Base-by-base conservation (phyloP, 1,140 invertebrate species). In the Venturia canescens region DNA sequence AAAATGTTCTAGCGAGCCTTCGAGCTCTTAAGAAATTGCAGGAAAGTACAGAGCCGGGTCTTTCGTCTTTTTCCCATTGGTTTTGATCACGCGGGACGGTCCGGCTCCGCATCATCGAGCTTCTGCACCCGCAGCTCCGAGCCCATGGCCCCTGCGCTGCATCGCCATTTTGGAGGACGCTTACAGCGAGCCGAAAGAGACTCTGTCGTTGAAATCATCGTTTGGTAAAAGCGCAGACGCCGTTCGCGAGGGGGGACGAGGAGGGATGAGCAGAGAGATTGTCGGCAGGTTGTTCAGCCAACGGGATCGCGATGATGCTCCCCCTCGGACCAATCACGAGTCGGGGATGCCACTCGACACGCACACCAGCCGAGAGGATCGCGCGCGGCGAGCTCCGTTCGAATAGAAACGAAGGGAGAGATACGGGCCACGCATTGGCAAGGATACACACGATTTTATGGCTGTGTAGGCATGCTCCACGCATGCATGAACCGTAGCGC, bases 121-220 rank as follows among this genome's bases (percentile, higher is more conserved):
- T 53, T 18, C 6, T 53, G n/a, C n/a, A 53, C 11, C 6, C 5
- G n/a, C 1, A 1, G 50, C n/a, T 23, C 69, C 31, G 31, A 38
- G 38, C 1, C 69, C 21, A 69, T 69, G 66, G 34, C n/a, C 69
- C 77, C 72, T 57, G 7, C 16, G 16, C 7, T 18, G 18, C 60
- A 79, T 84, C 87, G 77, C 90, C 90, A 92, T 91, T 91, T 91
- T 91, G 87, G 84, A 77, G 81, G 80, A 86, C 69, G 69, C 75
- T 27, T 38, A 70, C 31, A 31, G 38, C 66, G 57, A 60, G 50
- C 75, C 9, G 72, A 63, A 75, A 71, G 80, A 48, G 78, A 79
- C 75, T 44, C 38, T 60, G 57, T 60, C 75, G 60, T 53, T 66
- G 57, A 53, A 77, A 66, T 77, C 57, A 77, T 77, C 57, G 75